A percentile compares a stretch with the other conserved stretches of the same genome.
These are phyloP conservation scores for Lytechinus pictus DNA, from an alignment of 35 echinoderm and acorn worm genomes.

Conservation along the genomic window DNA sequence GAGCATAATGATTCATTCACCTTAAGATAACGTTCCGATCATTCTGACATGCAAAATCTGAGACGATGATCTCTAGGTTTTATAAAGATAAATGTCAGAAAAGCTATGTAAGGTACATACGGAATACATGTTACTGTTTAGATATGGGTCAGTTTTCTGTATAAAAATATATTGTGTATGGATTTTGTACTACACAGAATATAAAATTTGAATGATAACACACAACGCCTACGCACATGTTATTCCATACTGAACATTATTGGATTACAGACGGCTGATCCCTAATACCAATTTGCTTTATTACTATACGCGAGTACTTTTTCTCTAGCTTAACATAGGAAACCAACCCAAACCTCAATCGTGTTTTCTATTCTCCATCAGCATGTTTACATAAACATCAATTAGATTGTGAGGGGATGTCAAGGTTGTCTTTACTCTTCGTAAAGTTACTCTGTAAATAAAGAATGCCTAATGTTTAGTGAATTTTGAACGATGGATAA, in stretches of 20 bases:
- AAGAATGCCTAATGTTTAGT: neutral
- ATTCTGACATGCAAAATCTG: too few species aligned
- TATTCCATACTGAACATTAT: neutral
- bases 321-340: neutral
- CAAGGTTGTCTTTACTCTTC: neutral
- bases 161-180: neutral
- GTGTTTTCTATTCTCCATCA: neutral
- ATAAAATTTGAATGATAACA: neutral
- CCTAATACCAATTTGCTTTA: neutral
- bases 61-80: too few species aligned
- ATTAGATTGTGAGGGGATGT: neutral
- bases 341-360: neutral
- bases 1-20: too few species aligned
- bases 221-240: neutral
- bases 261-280: neutral
- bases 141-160: neutral
- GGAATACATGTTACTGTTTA: too few species aligned
- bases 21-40: too few species aligned
- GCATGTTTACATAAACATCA: neutral
- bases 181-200: neutral
- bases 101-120: too few species aligned
- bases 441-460: neutral
- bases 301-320: neutral
- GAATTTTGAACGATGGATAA: neutral
- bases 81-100: too few species aligned